These are phyloP conservation scores for Gnathonemus longibarbis DNA, from an alignment of 2,113 vertebrate species.

Conservation along the genomic window DNA sequence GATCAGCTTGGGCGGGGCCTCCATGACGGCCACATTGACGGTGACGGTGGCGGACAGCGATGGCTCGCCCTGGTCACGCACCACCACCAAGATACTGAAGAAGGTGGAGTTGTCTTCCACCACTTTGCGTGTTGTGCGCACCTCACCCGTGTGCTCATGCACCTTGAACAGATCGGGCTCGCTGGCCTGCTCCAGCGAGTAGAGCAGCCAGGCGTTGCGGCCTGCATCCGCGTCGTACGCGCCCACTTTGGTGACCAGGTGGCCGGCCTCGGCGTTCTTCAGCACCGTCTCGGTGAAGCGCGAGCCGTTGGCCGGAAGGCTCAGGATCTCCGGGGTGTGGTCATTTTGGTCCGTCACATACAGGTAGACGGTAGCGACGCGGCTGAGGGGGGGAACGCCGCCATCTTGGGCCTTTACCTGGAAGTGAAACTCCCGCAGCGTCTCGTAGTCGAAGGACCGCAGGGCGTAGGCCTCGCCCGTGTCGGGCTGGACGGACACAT, in stretches of 20 bases:
- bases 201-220: slow-evolving; percentile 90
- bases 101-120: slow-evolving; percentile 75
- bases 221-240: slow-evolving; percentile 93
- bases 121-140: slow-evolving; percentile 84
- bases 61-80: slow-evolving; percentile 85
- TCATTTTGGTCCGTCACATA: slow-evolving; percentile 89
- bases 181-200: slow-evolving; percentile 71
- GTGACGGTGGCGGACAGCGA: slow-evolving; percentile 77
- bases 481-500: slow-evolving; percentile 83
- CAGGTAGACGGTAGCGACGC: slow-evolving; percentile 80
- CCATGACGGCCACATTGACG: slow-evolving; percentile 83
- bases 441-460: slow-evolving; percentile 91
- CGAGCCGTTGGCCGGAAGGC: slow-evolving; percentile 79
- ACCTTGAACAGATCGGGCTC: slow-evolving; percentile 85
- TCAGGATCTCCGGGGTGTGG: slow-evolving; percentile 82
- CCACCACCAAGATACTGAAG: slow-evolving; percentile 78
- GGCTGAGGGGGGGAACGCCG: slow-evolving; percentile 80
- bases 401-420: slow-evolving; percentile 88
- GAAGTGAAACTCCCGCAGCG: slow-evolving; percentile 85
- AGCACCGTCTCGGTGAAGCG: slow-evolving; percentile 81
- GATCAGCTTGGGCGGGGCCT: slow-evolving; percentile 76
- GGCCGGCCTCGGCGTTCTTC: slow-evolving; percentile 75
- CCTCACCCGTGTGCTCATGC: slow-evolving; percentile 85
- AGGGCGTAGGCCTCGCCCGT: slow-evolving; percentile 84
- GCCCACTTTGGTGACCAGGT: slow-evolving; percentile 90